Conservation (phyloP, 2,888 invertebrate genomes). For the Quadroppia sp. region DNA sequence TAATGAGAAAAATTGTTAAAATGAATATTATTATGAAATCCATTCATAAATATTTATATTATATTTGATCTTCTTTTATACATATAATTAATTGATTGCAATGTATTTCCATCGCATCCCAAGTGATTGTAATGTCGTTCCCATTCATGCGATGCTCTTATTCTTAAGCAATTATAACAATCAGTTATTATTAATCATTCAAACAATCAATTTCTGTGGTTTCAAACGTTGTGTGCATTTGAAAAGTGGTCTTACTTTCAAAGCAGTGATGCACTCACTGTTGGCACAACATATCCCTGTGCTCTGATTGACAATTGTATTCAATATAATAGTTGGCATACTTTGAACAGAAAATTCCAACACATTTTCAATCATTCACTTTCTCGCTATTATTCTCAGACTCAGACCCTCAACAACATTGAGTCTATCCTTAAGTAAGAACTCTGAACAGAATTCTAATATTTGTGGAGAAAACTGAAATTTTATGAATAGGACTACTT, state of each 20-base stretch:
- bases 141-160: too few species aligned
- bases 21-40: too few species aligned
- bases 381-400: background rate
- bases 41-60: too few species aligned
- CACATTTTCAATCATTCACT: background rate
- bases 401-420: background rate
- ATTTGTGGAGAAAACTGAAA: background rate
- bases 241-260: background rate
- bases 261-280: too few species aligned
- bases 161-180: too few species aligned
- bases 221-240: background rate
- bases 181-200: background rate
- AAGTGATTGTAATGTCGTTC: too few species aligned
- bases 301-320: slow-evolving; percentile 8
- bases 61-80: too few species aligned
- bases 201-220: background rate
- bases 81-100: too few species aligned
- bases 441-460: slow-evolving; percentile 9
- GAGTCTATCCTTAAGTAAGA: background rate
- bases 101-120: too few species aligned
- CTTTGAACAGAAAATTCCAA: slow-evolving; percentile 1
- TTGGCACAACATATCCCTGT: background rate
- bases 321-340: background rate
- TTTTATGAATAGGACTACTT: slow-evolving; percentile 22
- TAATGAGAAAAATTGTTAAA: too few species aligned